Conservation (phyloP, 2,888 invertebrate species). For the Idaea dimidiata region DNA sequence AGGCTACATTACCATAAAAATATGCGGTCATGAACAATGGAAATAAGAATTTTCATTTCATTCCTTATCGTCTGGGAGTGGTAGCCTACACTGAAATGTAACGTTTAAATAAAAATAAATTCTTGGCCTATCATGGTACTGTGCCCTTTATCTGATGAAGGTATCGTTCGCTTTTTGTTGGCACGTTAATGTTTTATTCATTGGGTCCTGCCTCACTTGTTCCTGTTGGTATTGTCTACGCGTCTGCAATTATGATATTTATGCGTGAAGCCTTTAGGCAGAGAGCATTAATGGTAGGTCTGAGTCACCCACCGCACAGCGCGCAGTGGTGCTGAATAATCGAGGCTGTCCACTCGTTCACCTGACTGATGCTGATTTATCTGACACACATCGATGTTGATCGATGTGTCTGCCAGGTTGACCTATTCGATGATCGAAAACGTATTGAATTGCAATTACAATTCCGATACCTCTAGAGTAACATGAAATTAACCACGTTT, state of each 20-base stretch:
- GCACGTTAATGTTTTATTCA: conserved; percentile 65
- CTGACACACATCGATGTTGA: conserved; percentile 61
- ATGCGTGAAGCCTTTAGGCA: conserved; percentile 72
- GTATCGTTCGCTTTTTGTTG: conserved; percentile 54
- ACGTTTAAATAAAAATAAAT: conserved; percentile 56
- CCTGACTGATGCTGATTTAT: conserved; percentile 72
- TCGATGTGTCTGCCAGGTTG: conserved; percentile 62
- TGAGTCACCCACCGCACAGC: conserved; percentile 61
- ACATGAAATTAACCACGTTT: not conserved
- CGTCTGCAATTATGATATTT: conserved; percentile 74
- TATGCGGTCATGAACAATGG: conserved; percentile 38
- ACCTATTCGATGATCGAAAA: conserved; percentile 9
- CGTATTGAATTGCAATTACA: conserved; percentile 6
- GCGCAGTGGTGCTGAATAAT: conserved; percentile 39
- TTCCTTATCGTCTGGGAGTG: conserved; percentile 41
- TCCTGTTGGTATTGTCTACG: conserved; percentile 68
- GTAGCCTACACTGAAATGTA: conserved; percentile 53
- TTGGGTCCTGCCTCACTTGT: conserved; percentile 63
- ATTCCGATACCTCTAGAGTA: not conserved
- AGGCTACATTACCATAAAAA: conserved; percentile 39
- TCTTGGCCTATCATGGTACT: conserved; percentile 47
- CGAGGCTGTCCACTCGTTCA: conserved; percentile 69
- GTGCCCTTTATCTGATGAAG: conserved; percentile 45
- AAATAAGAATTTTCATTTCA: conserved; percentile 33
- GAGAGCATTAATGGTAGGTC: conserved; percentile 51